Evolutionary conservation across 2,888 invertebrate genomes (phyloP), one percentile per base, ranked within the genome.

Genomic region (Thyatira batis): DNA sequence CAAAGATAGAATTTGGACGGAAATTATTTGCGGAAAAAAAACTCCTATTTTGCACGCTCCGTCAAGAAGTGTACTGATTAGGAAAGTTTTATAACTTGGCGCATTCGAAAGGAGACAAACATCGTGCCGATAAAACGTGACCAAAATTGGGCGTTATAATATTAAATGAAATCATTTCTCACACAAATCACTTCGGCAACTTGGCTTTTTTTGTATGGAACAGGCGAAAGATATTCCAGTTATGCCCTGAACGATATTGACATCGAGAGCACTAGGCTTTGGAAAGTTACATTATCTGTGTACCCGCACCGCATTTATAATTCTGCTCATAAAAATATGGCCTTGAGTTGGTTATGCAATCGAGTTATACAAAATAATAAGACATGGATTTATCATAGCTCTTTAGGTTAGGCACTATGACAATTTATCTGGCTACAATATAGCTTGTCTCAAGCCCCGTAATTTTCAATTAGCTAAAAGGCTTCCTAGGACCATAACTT

Each of bases 1-100:
- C 87, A 89, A 85, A 89, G 82, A 89, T 89, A 84, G 85, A 88
- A 86, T 85, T 85, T 76, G 76, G 78, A 80, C 82, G 80, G 81
- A 82, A 85, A 86, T 90, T 88, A 88, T 90, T 88, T 87, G 82
- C 83, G 78, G 78, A 81, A 82, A 85, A 82, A 85, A 79, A 67
- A 57, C 73, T 82, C 81, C 84, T 86, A 85, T 85, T 87, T 84
- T 78, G 83, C 81, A 76, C 74, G 78, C 75, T 60, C 65, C 69
- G 80, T 82, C 76, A 84, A 84, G 81, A 80, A 81, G 17, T 80
- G 75, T 68, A 67, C 82, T 85, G 85, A 90, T 90, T 87, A 87
- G 74, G 77, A 87, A 91, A 91, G 88, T 90, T 90, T 87, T 82
- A 85, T 87, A 84, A 85, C 80, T 84, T 81, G 69, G 72, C 77